Base-by-base conservation (phyloP, 2,888 invertebrate genomes). In the Aporophyla nigra region DNA sequence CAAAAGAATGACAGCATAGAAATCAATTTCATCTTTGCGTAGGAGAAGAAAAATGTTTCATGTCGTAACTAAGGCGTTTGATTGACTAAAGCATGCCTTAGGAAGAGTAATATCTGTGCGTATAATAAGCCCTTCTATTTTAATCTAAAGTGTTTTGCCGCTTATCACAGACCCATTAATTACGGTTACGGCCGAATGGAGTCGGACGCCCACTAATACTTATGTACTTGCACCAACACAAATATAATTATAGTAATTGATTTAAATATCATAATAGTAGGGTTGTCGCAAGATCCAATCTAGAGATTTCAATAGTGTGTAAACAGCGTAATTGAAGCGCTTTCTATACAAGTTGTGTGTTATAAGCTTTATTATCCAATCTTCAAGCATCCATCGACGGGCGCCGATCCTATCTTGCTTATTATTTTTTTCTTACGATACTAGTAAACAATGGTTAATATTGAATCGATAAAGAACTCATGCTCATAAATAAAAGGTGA, bases 221-320 rank as follows among this genome's bases (percentile, higher is more conserved):
- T 43, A 75, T 14, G 87, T 82, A 84, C 85, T 84, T 77, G 78
- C 74, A 88, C 88, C 89, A 91, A 90, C 89, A 92, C 92, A 93
- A 94, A 93, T 92, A 93, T 95, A 95, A 96, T 96, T 94, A 95
- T 89, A 92, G 94, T 96, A 96, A 96, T 96, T 95, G 96, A 95
- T 95, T 95, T 95, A 94, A 96, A 95, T 95, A 93, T 93, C 93
- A 94, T 95, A 95, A 95, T 95, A 90, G 91, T 90, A 91, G 93
- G 91, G 90, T 88, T 86, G 86, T 80, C 80, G 71, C 71, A 70
- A 88, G 94, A 94, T 94, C 86, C 88, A 92, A 94, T 94, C 93
- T 90, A 80, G 75, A 87, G 87, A 90, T 88, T 87, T 89, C 83
- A 88, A 90, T 91, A 89, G 90, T 92, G 90, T 93, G 93, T 95